Base-by-base conservation (phyloP, 2,113 vertebrate species). In the Shinisaurus crocodilurus region DNA sequence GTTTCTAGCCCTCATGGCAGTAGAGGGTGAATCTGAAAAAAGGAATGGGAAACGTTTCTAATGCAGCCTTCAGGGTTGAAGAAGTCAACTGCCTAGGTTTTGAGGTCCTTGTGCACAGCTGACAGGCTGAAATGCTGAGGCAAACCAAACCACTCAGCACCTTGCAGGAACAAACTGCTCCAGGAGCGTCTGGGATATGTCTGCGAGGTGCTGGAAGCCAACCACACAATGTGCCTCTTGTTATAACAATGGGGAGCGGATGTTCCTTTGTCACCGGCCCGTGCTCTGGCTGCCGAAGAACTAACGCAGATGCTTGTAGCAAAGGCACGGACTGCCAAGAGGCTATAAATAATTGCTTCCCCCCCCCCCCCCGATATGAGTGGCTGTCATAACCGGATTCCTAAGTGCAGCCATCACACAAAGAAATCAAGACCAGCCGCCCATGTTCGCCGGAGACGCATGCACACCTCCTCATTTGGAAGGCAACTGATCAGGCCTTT, bases 321-420 rank as follows among this genome's bases (percentile, higher is more conserved):
- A 60, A 92, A 89, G 0, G 29, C 27, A 85, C 1, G 8, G 45
- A 29, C 86, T 90, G 92, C 86, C 90, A 84, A 82, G 89, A 69
- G 77, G 16, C 3, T 86, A 94, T 82, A 92, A 92, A 82, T 79
- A 85, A 94, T 94, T 69, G 72, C 9, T 89, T 93, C 76, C 37
- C 72, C n/a, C n/a, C n/a, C 48, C 4, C 48, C 48, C 50, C 72
- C 82, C 54, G 20, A 63, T 12, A 25, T 5, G 43, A 75, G 34
- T 16, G 34, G 37, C 77, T 67, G 83, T 86, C 83, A 57, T n/a
- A 75, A 82, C 84, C 16, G 54, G 76, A 75, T 89, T 74, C 83
- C 57, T 25, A 20, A 67, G 77, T 3, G 54, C 34, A 12, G 60
- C 48, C 50, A 16, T 23, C 10, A 54, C n/a, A 89, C 43, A 76